These are phyloP conservation scores for Berghia stephanieae DNA, from an alignment of 1,140 invertebrate species.

Conservation along the genomic window DNA sequence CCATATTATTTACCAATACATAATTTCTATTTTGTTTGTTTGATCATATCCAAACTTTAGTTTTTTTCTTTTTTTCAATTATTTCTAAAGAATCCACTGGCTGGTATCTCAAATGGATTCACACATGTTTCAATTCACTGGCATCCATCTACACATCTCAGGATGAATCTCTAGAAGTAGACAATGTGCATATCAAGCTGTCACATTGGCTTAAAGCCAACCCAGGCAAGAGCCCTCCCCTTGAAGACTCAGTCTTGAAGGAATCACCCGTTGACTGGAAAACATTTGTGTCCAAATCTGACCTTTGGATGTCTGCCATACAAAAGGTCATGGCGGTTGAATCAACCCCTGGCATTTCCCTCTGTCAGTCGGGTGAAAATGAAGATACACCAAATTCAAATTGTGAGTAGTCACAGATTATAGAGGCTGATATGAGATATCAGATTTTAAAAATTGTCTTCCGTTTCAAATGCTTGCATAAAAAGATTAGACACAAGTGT, in stretches of 20 bases:
- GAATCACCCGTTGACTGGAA: slow-evolving; percentile 44
- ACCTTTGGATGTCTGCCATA: slow-evolving; percentile 47
- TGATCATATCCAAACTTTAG: not conserved
- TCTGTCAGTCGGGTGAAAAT: too few relatives aligned
- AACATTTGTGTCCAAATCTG: slow-evolving; percentile 53
- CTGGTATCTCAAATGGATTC: slow-evolving; percentile 60
- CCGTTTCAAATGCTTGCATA: too few relatives aligned
- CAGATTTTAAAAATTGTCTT: too few relatives aligned
- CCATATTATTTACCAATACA: not conserved
- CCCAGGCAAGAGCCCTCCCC: slow-evolving; percentile 83
- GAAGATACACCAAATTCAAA: too few relatives aligned
- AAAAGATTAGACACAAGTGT: too few relatives aligned
- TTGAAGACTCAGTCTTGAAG: slow-evolving; percentile 65
- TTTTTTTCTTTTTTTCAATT: slow-evolving; percentile 10
- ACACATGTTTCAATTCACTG: slow-evolving; percentile 54
- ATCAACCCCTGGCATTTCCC: too few relatives aligned
- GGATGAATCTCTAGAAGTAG: slow-evolving; percentile 51
- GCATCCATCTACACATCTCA: slow-evolving; percentile 45
- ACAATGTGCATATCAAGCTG: slow-evolving; percentile 71
- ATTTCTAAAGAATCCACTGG: slow-evolving; percentile 49
- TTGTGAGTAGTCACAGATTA: too few relatives aligned
- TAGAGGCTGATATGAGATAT: too few relatives aligned
- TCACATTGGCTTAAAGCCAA: slow-evolving; percentile 78
- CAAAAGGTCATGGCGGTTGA: slow-evolving; percentile 23
- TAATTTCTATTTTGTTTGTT: not conserved